Conservation (phyloP, 1,140 invertebrate genomes). For the Probaryconus sp. region DNA sequence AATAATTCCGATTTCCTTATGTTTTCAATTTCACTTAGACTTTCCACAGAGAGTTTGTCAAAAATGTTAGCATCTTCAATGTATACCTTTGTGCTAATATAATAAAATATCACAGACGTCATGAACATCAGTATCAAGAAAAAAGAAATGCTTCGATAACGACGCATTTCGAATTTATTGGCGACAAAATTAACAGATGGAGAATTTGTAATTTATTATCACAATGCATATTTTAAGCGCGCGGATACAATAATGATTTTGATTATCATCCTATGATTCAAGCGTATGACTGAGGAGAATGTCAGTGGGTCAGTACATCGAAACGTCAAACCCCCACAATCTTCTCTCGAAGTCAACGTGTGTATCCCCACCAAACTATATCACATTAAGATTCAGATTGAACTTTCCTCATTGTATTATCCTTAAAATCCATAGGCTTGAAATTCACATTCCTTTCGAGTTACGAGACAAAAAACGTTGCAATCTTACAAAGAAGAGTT, state of each 20-base stretch:
- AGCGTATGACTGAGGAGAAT: conserved; percentile 73
- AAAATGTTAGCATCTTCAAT: conserved; percentile 38
- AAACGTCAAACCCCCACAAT: conserved; percentile 65
- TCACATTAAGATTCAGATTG: conserved; percentile 47
- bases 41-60: conserved; percentile 46
- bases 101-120: conserved; percentile 53
- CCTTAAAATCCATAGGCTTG: conserved; percentile 38
- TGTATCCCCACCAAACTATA: conserved; percentile 50
- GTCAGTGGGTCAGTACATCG: conserved; percentile 76
- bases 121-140: conserved; percentile 50
- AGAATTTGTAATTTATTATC: conserved; percentile 21
- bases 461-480: conserved; percentile 1
- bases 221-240: conserved; percentile 39
- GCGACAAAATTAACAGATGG: conserved; percentile 10
- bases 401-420: conserved; percentile 58
- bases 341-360: conserved; percentile 47
- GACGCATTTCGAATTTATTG: conserved; percentile 61
- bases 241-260: conserved; percentile 45
- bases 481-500: conserved; percentile 31
- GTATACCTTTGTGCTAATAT: conserved; percentile 53
- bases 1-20: conserved; percentile 32
- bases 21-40: conserved; percentile 49
- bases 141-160: conserved; percentile 57
- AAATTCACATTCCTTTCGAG: conserved; percentile 20
- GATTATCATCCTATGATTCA: conserved; percentile 61